Evolutionary conservation across 1,140 invertebrate species (phyloP), one percentile per base, ranked within the genome.

Genomic region (Drosophila persimilis): DNA sequence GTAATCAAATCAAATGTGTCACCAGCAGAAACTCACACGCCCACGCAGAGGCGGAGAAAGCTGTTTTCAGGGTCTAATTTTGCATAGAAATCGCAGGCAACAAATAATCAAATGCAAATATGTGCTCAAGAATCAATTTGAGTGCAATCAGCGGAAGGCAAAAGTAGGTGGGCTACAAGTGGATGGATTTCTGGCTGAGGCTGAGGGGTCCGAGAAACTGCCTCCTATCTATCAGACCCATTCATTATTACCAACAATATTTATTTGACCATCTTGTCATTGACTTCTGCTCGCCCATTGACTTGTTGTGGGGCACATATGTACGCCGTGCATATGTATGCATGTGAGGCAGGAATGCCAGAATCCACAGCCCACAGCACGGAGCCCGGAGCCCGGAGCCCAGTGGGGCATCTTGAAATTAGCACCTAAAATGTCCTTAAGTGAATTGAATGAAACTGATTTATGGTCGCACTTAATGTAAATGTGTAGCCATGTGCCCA

Each of bases 71-170:
- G 73, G 39, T 71, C 53, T 88, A 81, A 88, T 88, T 86, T 86
- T 81, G 65, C 83, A 88, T 81, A 81, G 73, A 86, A 88, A 88
- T 86, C 76, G 81, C 70, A 73, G 62, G 74, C 74, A 81, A 88
- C 83, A 86, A 88, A 86, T 85, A 86, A 86, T 78, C 83, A 88
- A 88, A 81, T 88, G 74, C 78, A 86, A 86, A 86, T 86, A 88
- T 88, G 62, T 81, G 61, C 61, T 81, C 80, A 86, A 67, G 70
- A 86, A 78, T 88, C 78, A 88, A 86, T 88, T 86, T 88, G 70
- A 75, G 78, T 81, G 81, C 81, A 86, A 86, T 86, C 81, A 86
- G 84, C 61, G 52, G 47, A 48, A 72, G 46, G 43, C 47, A 43
- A 59, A 20, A 69, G 63, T 51, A 78, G 60, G 54, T 7, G 1